Percentiles rank a stretch among this genome's conserved stretches.
phyloP scores from a whole-genome alignment of 2,888 invertebrate species.

The Polyploca ridens region DNA sequence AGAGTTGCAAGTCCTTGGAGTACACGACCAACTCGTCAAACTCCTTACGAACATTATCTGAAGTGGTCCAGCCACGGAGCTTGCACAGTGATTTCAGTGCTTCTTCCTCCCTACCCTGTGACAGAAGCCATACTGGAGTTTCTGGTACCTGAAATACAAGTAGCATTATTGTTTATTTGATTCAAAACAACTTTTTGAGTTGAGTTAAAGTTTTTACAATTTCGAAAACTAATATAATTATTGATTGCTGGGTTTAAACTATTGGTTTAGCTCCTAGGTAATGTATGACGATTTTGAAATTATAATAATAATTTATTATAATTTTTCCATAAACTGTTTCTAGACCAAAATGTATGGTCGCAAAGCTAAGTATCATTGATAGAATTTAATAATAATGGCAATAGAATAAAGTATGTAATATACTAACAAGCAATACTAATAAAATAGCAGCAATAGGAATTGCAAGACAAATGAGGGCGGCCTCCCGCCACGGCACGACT shows the following conservation, averaged over 20 bases:
- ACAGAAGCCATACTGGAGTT: constrained; percentile 83
- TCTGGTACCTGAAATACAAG: constrained; percentile 77
- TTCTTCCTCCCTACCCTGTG: constrained; percentile 76
- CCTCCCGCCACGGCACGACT: constrained; percentile 76
- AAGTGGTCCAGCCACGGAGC: constrained; percentile 82
- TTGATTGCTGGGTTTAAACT: too few species aligned
- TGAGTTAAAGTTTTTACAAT: too few species aligned
- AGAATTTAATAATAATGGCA: too few species aligned
- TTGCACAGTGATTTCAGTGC: constrained; percentile 80
- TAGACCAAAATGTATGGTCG: too few species aligned
- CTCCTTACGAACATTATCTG: constrained; percentile 75
- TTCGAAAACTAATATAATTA: too few species aligned
- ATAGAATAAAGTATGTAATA: neutral
- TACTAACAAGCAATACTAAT: constrained; percentile 74
- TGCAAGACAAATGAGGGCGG: constrained; percentile 74
- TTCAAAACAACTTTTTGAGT: too few species aligned
- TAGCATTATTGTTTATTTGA: neutral
- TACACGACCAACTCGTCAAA: constrained; percentile 70
- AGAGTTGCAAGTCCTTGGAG: constrained; percentile 62
- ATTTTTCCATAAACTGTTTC: too few species aligned
- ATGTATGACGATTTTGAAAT: too few species aligned
- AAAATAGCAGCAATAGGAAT: constrained; percentile 79
- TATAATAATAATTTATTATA: too few species aligned
- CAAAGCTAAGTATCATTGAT: too few species aligned
- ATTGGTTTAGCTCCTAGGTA: too few species aligned